Evolutionary conservation across 2,113 vertebrate species (phyloP).

Genomic region (Gnathonemus longibarbis): DNA sequence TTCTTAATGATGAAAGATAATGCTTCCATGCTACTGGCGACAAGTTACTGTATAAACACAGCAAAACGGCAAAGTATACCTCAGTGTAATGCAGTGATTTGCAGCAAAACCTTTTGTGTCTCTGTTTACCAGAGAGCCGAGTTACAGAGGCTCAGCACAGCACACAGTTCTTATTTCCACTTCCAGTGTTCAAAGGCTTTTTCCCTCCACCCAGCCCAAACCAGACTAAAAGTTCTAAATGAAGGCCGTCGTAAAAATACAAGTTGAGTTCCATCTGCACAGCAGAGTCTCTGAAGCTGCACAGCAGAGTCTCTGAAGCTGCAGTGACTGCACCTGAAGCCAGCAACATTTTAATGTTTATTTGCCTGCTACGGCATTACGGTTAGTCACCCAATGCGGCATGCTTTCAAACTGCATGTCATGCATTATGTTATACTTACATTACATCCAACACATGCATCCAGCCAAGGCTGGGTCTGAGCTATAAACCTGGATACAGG

Average conservation of each 20-base stretch:
- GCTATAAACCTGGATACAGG: neutral
- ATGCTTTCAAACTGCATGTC: neutral
- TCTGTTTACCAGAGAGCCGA: neutral
- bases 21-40: neutral
- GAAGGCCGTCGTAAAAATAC: slow-evolving; percentile 48
- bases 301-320: slow-evolving; percentile 22
- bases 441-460: neutral
- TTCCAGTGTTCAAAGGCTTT: neutral
- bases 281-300: slow-evolving; percentile 1
- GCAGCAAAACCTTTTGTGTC: neutral
- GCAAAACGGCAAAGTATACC: neutral
- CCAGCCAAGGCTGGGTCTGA: neutral
- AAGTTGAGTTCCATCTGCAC: slow-evolving; percentile 40
- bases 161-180: neutral
- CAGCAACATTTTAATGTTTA: neutral
- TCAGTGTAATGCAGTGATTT: neutral
- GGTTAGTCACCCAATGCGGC: too few relatives aligned
- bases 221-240: slow-evolving; percentile 35
- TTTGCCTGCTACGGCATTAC: neutral
- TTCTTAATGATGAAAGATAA: neutral
- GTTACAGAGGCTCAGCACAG: neutral
- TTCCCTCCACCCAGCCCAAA: neutral
- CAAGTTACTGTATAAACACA: neutral
- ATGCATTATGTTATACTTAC: neutral
- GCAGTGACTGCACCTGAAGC: slow-evolving; percentile 24